Evolutionary conservation across 2,888 invertebrate genomes (phyloP), one percentile per base, ranked within the genome.

Genomic region (Coremacera marginata): DNA sequence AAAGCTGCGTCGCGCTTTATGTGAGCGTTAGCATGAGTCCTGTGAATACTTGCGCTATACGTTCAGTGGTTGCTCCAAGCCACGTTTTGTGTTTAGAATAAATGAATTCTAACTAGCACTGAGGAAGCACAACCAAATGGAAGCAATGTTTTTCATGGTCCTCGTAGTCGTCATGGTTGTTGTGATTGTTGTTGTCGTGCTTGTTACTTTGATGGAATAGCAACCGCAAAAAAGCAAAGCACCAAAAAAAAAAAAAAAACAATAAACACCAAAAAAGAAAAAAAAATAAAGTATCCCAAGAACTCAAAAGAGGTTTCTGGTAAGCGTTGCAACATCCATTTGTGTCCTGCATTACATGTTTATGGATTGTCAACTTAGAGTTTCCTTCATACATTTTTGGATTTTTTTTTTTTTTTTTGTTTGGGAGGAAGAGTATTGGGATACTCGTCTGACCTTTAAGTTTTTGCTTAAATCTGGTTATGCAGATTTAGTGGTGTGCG

Each of bases 41-140:
- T 70, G 37, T 31, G 70, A 57, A 57, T 70, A 34, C 70, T 52
- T 70, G 14, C 27, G 27, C 27, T 27, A 19, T 67, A 22, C 55
- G 11, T 52, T 31, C 55, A n/a, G 16, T 19, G 11, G 31, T 49
- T 67, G 19, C n/a, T 31, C 9, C 25, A 34, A 44, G 25, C 57
- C n/a, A 22, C 19, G 31, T 60, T 71, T 60, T 67, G 71, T 57
- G 71, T 71, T 71, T 34, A 71, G 71, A 71, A 71, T 71, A 60
- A 71, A 71, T 60, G 71, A 60, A 71, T 71, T 25, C 71, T 37
- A 22, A 60, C 60, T 34, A 68, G 51, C 3, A 37, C 57, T 5
- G 60, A 5, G 57, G n/a, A 57, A 37, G 57, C 57, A 44, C 11
- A 44, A 71, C 37, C 22, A 60, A 71, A 71, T 71, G 57, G 71